Conservation (phyloP, 2,797 vertebrate species). For the Stomatorhinus walkeri region DNA sequence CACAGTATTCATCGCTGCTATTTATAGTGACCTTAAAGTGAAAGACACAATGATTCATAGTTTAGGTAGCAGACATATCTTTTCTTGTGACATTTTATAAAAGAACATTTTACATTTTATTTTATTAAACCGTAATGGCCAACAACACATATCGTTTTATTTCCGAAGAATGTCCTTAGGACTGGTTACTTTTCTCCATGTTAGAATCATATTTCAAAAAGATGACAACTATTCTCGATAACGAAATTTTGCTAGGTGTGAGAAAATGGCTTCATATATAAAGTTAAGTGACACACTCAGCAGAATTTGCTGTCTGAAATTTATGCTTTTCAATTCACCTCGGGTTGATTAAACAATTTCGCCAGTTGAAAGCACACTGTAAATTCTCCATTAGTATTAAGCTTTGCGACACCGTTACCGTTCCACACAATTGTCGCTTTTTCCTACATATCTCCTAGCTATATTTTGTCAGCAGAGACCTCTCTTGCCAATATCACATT, state of each 20-base stretch:
- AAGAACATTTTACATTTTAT: neutral
- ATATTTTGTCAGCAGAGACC: neutral
- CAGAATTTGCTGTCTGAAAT: slow-evolving; percentile 28
- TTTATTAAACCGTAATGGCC: slow-evolving; percentile 2
- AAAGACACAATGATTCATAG: neutral
- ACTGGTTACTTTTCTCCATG: neutral
- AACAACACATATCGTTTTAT: slow-evolving; percentile 14
- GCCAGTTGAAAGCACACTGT: slow-evolving; percentile 25
- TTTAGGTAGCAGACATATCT: neutral
- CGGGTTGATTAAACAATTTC: slow-evolving; percentile 31
- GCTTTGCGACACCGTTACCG: slow-evolving; percentile 25
- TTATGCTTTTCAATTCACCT: slow-evolving; percentile 34
- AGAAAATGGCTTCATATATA: slow-evolving; percentile 30
- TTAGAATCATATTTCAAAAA: slow-evolving; percentile 24
- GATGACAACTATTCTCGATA: slow-evolving; percentile 17
- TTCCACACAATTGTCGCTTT: slow-evolving; percentile 19
- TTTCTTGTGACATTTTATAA: neutral
- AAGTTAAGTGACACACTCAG: slow-evolving; percentile 28
- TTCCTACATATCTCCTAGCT: neutral
- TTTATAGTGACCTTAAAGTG: neutral
- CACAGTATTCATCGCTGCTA: neutral
- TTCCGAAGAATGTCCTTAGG: slow-evolving; percentile 8
- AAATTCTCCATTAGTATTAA: slow-evolving; percentile 31
- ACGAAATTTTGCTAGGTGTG: slow-evolving; percentile 27
- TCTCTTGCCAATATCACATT: neutral